phyloP scores from a whole-genome alignment of 2,113 vertebrate genomes.

The Ameiurus melas region DNA sequence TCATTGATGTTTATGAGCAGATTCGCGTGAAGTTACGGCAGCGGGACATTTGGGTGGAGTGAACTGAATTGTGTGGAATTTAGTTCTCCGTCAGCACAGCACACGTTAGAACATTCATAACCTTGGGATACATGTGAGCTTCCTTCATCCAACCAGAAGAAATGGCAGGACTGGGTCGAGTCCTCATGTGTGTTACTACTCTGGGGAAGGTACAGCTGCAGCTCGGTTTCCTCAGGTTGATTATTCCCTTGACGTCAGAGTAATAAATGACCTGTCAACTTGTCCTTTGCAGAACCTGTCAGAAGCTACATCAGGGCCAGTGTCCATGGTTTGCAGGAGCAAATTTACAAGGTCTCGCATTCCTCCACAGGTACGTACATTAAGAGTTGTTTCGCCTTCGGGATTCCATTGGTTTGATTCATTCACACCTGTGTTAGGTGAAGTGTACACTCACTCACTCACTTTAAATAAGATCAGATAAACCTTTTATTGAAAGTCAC shows the following conservation, averaged over 20 bases:
- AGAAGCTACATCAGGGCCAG: constrained; percentile 43
- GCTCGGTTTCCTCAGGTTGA: not conserved
- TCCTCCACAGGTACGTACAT: constrained; percentile 62
- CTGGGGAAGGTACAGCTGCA: constrained; percentile 35
- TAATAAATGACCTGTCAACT: not conserved
- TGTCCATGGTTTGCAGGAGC: constrained; percentile 61
- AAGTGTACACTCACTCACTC: not conserved
- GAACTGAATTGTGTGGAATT: not conserved
- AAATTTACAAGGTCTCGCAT: constrained; percentile 69
- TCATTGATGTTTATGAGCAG: not conserved
- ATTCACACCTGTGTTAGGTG: not conserved
- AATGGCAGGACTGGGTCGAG: constrained; percentile 51
- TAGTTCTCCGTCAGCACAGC: not conserved
- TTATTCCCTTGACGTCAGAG: not conserved
- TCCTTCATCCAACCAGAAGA: not conserved
- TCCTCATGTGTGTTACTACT: constrained; percentile 4
- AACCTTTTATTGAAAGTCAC: too few relatives aligned
- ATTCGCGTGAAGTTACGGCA: not conserved
- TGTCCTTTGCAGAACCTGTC: constrained; percentile 60
- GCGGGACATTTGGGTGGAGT: too few relatives aligned
- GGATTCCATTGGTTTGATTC: not conserved
- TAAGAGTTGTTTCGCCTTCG: not conserved
- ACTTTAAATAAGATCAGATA: not conserved
- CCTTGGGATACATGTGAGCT: constrained; percentile 22
- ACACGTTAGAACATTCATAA: not conserved